Percentiles rank a stretch among this genome's conserved stretches.
Conservation (phyloP, 1,140 invertebrate species). For the Wasmannia auropunctata region DNA sequence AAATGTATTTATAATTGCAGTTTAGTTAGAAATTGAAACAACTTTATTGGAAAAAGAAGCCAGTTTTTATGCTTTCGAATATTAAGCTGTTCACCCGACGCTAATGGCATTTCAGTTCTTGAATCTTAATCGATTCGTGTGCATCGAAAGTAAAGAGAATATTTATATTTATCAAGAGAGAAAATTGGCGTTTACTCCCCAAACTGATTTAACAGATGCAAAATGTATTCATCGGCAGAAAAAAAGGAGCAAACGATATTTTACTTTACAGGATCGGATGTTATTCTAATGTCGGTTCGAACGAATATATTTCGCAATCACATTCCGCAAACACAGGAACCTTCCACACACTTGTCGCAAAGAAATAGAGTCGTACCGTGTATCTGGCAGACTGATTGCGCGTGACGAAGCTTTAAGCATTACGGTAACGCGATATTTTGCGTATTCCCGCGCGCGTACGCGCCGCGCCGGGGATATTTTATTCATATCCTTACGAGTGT, state of each 20-base stretch:
- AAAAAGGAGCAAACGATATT: background rate
- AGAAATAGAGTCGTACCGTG: constrained; percentile 12
- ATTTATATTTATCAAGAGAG: background rate
- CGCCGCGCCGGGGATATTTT: constrained; percentile 17
- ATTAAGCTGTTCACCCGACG: background rate
- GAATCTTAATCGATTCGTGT: background rate
- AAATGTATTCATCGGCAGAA: background rate
- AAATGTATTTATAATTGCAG: background rate
- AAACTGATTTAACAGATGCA: background rate
- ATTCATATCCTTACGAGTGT: constrained; percentile 3
- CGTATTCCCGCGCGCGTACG: constrained; percentile 6
- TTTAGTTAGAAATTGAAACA: background rate
- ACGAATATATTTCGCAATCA: constrained; percentile 49
- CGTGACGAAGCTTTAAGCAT: constrained; percentile 48
- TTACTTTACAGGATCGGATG: background rate
- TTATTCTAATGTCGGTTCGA: constrained; percentile 32
- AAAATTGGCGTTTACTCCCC: background rate
- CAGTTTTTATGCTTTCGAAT: background rate
- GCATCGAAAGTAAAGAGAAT: background rate
- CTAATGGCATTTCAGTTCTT: background rate
- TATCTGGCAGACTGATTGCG: constrained; percentile 43
- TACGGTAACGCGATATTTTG: constrained; percentile 50
- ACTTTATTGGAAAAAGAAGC: background rate
- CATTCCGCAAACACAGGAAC: constrained; percentile 4
- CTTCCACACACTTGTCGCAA: constrained; percentile 2